Conservation (phyloP, 2,113 vertebrate genomes). For the Tricholaema leucomelas region DNA sequence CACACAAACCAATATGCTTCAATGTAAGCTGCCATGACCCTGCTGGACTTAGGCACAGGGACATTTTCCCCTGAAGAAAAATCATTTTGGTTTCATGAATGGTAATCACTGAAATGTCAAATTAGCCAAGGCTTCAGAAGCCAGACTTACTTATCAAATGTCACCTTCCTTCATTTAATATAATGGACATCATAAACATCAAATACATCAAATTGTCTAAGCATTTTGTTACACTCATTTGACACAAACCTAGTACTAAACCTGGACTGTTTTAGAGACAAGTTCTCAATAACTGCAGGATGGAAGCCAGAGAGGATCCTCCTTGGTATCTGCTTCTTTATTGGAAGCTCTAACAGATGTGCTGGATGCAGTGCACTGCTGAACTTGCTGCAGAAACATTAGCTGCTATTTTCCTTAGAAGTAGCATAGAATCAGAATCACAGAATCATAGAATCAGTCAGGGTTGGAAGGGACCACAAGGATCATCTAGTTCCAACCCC, state of each 20-base stretch:
- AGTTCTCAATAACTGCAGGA: background rate
- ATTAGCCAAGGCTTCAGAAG: background rate
- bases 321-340: background rate
- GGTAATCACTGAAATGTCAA: background rate
- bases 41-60: background rate
- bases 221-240: background rate
- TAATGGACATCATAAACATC: background rate
- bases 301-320: background rate
- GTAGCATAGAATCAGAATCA: no score
- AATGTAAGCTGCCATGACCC: background rate
- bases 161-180: background rate
- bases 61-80: background rate
- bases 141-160: background rate
- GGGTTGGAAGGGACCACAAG: no score
- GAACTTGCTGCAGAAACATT: background rate
- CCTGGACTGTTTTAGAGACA: background rate
- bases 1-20: background rate
- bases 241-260: background rate
- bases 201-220: background rate
- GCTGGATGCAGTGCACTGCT: background rate
- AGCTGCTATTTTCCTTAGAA: background rate
- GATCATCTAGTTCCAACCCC: no score
- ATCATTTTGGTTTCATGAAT: background rate
- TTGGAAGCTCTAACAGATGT: background rate
- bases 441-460: no score